Conservation (phyloP, 2,797 vertebrate species). For the Chelonia mydas region DNA sequence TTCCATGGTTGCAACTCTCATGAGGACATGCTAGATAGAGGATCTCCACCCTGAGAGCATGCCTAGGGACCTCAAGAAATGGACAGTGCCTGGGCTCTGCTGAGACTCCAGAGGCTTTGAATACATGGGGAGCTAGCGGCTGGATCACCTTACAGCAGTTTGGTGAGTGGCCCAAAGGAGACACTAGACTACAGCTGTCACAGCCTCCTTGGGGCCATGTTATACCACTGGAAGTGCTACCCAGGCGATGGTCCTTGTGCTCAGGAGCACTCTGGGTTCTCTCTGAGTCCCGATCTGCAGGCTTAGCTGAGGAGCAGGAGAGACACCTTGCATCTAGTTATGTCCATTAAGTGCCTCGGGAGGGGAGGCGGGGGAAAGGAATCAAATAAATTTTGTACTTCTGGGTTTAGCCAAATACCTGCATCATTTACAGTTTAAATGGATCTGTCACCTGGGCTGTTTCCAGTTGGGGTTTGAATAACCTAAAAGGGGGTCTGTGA, state of each 20-base stretch:
- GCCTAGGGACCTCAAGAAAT: neutral
- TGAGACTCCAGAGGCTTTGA: neutral
- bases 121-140: too few relatives aligned
- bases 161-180: neutral
- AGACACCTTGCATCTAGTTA: neutral
- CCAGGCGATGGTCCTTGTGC: neutral
- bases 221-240: neutral
- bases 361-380: neutral
- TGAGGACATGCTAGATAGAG: neutral
- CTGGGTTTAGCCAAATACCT: neutral
- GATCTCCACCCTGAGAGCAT: neutral
- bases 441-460: neutral
- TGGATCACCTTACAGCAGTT: neutral
- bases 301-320: neutral
- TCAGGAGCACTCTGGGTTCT: neutral
- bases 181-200: neutral
- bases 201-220: neutral
- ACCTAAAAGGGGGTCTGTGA: neutral
- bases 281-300: neutral
- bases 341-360: neutral
- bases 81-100: neutral
- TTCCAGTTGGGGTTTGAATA: neutral
- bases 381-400: neutral
- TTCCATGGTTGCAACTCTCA: neutral
- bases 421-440: rapidly evolving